Conservation (phyloP, 2,888 invertebrate species). For the Taphrorychus bicolor region DNA sequence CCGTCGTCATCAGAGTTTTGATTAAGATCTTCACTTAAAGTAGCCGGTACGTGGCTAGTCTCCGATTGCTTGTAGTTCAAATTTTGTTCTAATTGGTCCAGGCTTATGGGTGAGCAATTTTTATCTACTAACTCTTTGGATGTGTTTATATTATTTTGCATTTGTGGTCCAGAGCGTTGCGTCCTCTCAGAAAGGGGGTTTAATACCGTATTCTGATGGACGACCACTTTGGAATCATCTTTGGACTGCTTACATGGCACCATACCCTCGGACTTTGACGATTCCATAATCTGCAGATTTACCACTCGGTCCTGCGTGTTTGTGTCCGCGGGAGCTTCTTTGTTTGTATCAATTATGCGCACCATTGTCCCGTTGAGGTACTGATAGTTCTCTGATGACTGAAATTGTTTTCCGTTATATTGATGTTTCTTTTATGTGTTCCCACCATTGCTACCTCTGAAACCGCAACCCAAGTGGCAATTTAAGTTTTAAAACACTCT, state of each 20-base stretch:
- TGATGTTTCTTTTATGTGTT: no score
- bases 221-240: slow-evolving; percentile 41
- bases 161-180: not conserved
- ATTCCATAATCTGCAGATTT: slow-evolving; percentile 51
- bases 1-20: slow-evolving; percentile 31
- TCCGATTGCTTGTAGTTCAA: slow-evolving; percentile 22
- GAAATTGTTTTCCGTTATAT: slow-evolving; percentile 17
- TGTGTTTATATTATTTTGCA: slow-evolving; percentile 30
- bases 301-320: slow-evolving; percentile 47
- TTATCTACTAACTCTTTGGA: slow-evolving; percentile 48
- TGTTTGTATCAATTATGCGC: slow-evolving; percentile 47
- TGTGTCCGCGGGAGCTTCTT: slow-evolving; percentile 37
- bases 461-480: no score
- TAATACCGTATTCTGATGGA: slow-evolving; percentile 48
- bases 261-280: slow-evolving; percentile 49
- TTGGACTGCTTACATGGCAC: slow-evolving; percentile 38
- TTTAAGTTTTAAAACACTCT: no score
- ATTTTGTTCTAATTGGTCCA: slow-evolving; percentile 44
- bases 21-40: slow-evolving; percentile 22
- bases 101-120: slow-evolving; percentile 49
- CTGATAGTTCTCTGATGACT: slow-evolving; percentile 50
- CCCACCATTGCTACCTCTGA: no score
- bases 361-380: slow-evolving; percentile 49
- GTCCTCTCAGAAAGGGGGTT: slow-evolving; percentile 20
- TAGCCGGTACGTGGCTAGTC: slow-evolving; percentile 1